Evolutionary conservation across 2,888 invertebrate species (phyloP), one percentile per base, ranked within the genome.

Genomic region (Cloeon dipterum): DNA sequence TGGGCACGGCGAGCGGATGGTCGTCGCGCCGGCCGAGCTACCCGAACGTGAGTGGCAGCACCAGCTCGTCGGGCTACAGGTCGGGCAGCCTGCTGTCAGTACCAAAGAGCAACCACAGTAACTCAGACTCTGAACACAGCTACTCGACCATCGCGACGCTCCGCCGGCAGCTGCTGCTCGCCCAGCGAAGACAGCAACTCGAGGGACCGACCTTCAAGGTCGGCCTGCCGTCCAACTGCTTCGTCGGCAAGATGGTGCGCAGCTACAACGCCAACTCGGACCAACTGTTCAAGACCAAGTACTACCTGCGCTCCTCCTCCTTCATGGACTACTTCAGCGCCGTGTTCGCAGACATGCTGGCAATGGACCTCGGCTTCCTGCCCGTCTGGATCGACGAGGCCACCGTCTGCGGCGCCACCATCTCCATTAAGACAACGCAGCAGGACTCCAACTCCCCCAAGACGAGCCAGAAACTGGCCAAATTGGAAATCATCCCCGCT

Each of bases 321-420:
- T 81, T 78, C 47, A 72, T 75, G 70, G 59, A 61, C 25, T 65
- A 74, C 47, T 81, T 81, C 48, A 67, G 66, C 3, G 63, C 67
- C 42, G 52, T 72, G 21, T 72, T 78, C 46, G 64, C 67, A 34
- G 56, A 67, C 26, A 63, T 65, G 35, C 50, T 78, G 34, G 72
- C 68, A 0, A 48, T 55, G 1, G 58, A 63, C 18, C 49, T 81
- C 42, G 68, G 66, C 4, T 65, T 79, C 32, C 52, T 63, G 0
- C 49, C 58, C 11, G 58, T 62, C 3, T 59, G 66, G 11, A 54
- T 75, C 2, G 52, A 58, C n/a, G 52, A 55, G 32, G 66, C 69
- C 11, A 58, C 65, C 40, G 67, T 67, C 23, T 68, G 72, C 43
- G 71, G 74, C 3, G 70, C 73, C 1, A 68, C 70, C 41, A 64